phyloP scores from a whole-genome alignment of 1,140 invertebrate genomes.

The Ephestia elutella region DNA sequence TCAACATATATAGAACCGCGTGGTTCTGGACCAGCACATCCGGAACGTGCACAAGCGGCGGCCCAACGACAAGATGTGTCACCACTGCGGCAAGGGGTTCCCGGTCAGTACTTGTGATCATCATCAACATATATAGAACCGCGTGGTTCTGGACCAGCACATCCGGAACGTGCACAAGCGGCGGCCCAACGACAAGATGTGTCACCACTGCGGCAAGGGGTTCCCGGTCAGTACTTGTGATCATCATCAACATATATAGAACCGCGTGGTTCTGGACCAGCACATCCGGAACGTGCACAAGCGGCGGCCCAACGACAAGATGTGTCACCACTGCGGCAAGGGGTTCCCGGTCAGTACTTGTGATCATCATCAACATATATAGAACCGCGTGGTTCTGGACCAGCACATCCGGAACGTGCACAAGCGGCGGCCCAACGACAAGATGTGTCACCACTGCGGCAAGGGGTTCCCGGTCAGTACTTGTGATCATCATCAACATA shows the following conservation, averaged over 20 bases:
- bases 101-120: conserved; percentile 36
- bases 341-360: conserved; percentile 51
- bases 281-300: conserved; percentile 60
- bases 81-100: conserved; percentile 62
- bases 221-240: conserved; percentile 46
- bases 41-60: conserved; percentile 55
- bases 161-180: conserved; percentile 58
- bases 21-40: conserved; percentile 57
- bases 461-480: conserved; percentile 60
- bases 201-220: conserved; percentile 60
- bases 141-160: conserved; percentile 57
- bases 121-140: conserved; percentile 22
- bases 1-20: conserved; percentile 34
- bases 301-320: conserved; percentile 47
- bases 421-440: conserved; percentile 50
- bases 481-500: neutral
- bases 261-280: conserved; percentile 54
- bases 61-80: conserved; percentile 55
- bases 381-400: conserved; percentile 53
- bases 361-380: neutral
- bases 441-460: conserved; percentile 59
- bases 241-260: conserved; percentile 9
- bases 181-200: conserved; percentile 51
- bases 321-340: conserved; percentile 63
- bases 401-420: conserved; percentile 62